A percentile compares a stretch with the other conserved stretches of the same genome.
phyloP scores from a whole-genome alignment of 2,113 vertebrate genomes.

The Aegotheles bennettii region DNA sequence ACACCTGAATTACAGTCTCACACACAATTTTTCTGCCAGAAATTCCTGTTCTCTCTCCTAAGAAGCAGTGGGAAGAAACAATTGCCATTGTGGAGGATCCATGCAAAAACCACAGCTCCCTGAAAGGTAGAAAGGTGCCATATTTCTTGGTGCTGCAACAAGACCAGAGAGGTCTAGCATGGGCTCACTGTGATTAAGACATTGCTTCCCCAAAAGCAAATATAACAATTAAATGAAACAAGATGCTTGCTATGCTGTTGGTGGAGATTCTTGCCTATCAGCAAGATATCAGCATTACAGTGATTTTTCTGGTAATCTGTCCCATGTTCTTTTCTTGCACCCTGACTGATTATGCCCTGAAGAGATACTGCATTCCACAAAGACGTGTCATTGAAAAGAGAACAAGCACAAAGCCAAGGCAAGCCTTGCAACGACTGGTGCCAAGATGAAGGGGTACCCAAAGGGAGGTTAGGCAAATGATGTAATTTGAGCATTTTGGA shows the following conservation, averaged over 20 bases:
- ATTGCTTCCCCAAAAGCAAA: background rate
- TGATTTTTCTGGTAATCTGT: background rate
- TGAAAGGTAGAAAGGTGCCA: background rate
- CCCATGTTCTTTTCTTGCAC: background rate
- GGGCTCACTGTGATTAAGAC: background rate
- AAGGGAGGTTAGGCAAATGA: background rate
- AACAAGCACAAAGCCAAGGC: background rate
- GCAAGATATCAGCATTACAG: background rate
- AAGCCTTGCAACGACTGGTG: background rate
- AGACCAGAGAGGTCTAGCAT: background rate
- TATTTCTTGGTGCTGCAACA: background rate
- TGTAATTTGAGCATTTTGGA: background rate
- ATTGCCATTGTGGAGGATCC: background rate
- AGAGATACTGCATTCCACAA: conserved; percentile 13
- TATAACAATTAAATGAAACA: background rate
- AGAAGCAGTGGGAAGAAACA: background rate
- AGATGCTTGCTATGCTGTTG: background rate
- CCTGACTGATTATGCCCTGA: conserved; percentile 19
- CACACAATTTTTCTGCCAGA: background rate
- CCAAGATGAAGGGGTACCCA: background rate
- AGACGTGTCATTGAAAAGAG: background rate
- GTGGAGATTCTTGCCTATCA: background rate
- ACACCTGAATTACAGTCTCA: background rate
- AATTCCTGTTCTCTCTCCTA: background rate
- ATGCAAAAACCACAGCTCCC: background rate